A percentile compares a stretch with the other conserved stretches of the same genome.
Conservation (phyloP, 2,888 invertebrate species). For the Watsonalla binaria region DNA sequence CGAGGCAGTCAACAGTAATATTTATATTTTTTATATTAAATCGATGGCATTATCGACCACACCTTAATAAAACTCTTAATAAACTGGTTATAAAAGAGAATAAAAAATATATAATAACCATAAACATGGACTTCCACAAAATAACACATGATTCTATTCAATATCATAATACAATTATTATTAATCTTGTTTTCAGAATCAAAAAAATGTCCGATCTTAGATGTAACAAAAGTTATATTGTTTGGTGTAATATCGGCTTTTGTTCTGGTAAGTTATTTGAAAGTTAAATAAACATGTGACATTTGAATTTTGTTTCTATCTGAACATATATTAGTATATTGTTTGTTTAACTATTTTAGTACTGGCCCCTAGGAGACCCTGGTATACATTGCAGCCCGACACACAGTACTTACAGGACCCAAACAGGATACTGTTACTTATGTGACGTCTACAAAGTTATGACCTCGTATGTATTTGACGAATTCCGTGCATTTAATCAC, state of each 20-base stretch:
- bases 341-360: conserved; percentile 31
- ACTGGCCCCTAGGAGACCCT: conserved; percentile 42
- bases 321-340: neutral
- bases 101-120: no score
- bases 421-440: conserved; percentile 19
- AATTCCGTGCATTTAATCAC: no score
- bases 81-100: no score
- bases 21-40: no score
- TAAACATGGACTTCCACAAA: no score
- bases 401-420: neutral
- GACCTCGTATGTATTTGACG: conserved; percentile 23
- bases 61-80: no score
- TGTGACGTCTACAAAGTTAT: conserved; percentile 34
- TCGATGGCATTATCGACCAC: no score
- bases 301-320: no score
- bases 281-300: no score
- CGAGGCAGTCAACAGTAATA: no score
- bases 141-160: no score
- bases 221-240: conserved; percentile 29
- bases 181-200: conserved; percentile 18
- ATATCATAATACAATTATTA: no score
- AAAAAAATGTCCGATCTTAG: conserved; percentile 25
- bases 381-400: conserved; percentile 12
- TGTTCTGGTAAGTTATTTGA: conserved; percentile 38
- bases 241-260: conserved; percentile 30